A percentile compares a stretch with the other conserved stretches of the same genome.
Evolutionary conservation across 2,113 vertebrate species (phyloP).

Genomic region (Tetraodon nigroviridis): DNA sequence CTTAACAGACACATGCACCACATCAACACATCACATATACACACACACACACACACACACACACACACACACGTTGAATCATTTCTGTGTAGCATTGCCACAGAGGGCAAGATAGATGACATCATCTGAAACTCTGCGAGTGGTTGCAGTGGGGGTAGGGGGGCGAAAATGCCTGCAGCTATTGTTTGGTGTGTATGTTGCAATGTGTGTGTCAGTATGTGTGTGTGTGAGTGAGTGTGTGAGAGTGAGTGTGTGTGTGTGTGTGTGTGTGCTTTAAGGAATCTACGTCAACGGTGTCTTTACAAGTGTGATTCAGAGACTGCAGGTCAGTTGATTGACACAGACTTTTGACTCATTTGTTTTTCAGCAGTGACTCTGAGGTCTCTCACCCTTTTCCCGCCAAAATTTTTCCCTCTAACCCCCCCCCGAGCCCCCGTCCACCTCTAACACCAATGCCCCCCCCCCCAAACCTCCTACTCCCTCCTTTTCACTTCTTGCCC

Average conservation of each 20-base stretch:
- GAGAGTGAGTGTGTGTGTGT: conserved; percentile 1
- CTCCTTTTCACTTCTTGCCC: conserved; percentile 30
- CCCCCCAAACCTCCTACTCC: background rate
- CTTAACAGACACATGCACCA: conserved; percentile 22
- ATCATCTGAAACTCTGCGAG: conserved; percentile 38
- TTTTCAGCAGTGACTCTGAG: conserved; percentile 47
- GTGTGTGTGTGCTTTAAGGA: conserved; percentile 8
- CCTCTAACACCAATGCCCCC: conserved; percentile 10
- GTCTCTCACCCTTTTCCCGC: conserved; percentile 56
- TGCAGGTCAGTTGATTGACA: background rate
- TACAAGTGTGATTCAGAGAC: conserved; percentile 41
- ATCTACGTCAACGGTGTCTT: conserved; percentile 6
- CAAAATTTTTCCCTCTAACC: conserved; percentile 43
- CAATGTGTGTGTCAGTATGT: conserved; percentile 3
- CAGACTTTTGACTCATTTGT: conserved; percentile 60
- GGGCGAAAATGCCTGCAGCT: conserved; percentile 2
- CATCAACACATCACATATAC: conserved; percentile 20
- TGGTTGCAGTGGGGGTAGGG: background rate
- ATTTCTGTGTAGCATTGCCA: background rate
- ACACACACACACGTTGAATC: conserved; percentile 27
- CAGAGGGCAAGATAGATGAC: conserved; percentile 14
- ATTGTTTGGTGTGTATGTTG: conserved; percentile 25
- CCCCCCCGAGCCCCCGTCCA: conserved; percentile 25
- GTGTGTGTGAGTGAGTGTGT: conserved; percentile 5
- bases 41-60: conserved; percentile 20